Percentiles rank a stretch among this genome's conserved stretches.
phyloP scores from a whole-genome alignment of 2,113 vertebrate species.

The Agapornis roseicollis region DNA sequence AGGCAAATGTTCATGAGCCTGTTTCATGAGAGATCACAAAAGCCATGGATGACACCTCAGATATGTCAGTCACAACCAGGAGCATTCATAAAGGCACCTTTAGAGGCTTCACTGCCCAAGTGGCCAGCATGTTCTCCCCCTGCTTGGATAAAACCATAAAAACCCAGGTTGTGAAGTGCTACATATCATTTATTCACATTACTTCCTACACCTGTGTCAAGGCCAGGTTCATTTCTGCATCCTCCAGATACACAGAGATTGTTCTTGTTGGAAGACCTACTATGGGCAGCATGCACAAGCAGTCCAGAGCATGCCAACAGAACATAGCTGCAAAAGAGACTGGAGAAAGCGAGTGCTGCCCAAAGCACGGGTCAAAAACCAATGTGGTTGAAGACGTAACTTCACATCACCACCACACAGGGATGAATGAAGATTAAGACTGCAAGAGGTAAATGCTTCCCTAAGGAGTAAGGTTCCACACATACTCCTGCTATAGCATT shows the following conservation, averaged over 20 bases:
- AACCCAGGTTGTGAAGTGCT: not conserved
- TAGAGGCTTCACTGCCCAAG: not conserved
- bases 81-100: not conserved
- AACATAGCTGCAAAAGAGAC: not conserved
- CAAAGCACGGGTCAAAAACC: not conserved
- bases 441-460: not conserved
- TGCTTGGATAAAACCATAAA: not conserved
- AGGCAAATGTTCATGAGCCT: not conserved
- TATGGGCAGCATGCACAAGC: rapidly evolving
- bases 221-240: not conserved
- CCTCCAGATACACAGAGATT: not conserved
- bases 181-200: not conserved
- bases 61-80: not conserved
- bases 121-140: not conserved
- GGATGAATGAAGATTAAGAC: rapidly evolving
- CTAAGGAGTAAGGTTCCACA: not conserved
- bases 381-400: not conserved
- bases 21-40: not conserved
- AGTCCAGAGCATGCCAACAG: not conserved
- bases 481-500: not conserved
- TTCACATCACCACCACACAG: not conserved
- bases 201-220: not conserved
- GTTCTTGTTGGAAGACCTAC: not conserved
- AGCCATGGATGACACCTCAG: not conserved
- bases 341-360: not conserved